Conservation (phyloP, 23 tunicate genomes). For the Trididemnum miniatum region DNA sequence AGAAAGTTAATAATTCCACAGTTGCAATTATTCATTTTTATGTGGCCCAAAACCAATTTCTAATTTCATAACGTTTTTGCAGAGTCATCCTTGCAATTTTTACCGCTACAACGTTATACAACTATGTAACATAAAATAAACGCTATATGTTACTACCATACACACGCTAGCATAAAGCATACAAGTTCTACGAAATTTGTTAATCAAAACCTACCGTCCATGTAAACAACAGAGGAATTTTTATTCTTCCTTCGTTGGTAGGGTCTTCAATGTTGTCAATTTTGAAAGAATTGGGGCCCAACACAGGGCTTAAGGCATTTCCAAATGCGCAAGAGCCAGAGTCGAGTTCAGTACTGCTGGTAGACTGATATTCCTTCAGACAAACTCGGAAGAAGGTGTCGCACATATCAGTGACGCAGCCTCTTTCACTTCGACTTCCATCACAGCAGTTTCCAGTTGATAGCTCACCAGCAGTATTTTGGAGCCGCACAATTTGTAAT, state of each 20-base stretch:
- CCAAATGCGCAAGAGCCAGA: constrained; percentile 82
- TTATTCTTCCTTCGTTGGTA: constrained; percentile 73
- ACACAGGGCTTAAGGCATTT: constrained; percentile 34
- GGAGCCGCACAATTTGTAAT: constrained; percentile 64
- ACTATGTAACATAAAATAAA: no score
- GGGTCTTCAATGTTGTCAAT: constrained; percentile 57
- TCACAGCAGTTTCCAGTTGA: constrained; percentile 81
- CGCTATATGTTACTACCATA: no score
- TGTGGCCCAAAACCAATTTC: no score
- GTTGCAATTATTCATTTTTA: no score
- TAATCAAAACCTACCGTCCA: constrained; percentile 99
- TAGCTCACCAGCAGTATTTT: constrained; percentile 80
- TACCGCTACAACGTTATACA: no score
- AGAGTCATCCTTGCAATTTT: no score
- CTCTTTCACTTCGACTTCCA: constrained; percentile 57
- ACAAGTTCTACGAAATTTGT: no score
- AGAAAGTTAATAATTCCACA: no score
- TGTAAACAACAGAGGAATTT: constrained; percentile 60
- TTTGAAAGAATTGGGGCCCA: constrained; percentile 75
- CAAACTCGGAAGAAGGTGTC: constrained; percentile 87
- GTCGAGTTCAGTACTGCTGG: constrained; percentile 35
- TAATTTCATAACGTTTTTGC: no score
- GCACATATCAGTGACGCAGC: constrained; percentile 78
- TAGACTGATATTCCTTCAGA: constrained; percentile 86
- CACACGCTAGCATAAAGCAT: no score